These are phyloP conservation scores for Xestia ashworthii DNA, from an alignment of 2,888 invertebrate genomes.

Conservation along the genomic window DNA sequence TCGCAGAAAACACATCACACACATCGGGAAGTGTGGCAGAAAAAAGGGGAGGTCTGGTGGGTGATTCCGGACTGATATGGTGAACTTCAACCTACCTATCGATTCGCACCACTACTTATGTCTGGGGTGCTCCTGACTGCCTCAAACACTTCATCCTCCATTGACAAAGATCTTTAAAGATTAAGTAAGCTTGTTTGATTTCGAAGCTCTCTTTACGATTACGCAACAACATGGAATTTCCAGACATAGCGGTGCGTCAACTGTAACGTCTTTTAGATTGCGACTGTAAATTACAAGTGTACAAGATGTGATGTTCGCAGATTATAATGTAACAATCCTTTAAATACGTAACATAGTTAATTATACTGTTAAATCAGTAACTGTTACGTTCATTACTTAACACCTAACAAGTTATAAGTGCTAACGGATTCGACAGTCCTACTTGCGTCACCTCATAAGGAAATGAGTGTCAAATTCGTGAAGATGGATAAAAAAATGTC, in stretches of 20 bases:
- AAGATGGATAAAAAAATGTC: slow-evolving; percentile 12
- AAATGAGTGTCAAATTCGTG: slow-evolving; percentile 28
- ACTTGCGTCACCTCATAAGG: slow-evolving; percentile 23
- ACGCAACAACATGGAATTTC: not conserved
- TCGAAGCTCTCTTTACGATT: not conserved
- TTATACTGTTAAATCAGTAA: slow-evolving; percentile 22
- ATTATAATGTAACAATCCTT: slow-evolving; percentile 39
- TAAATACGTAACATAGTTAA: slow-evolving; percentile 27
- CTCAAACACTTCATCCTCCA: not conserved
- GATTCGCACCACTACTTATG: not conserved
- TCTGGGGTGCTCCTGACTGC: no score
- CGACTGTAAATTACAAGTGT: slow-evolving; percentile 9
- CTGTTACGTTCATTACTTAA: slow-evolving; percentile 38
- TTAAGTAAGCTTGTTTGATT: not conserved
- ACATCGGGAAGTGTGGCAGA: no score
- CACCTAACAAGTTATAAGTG: slow-evolving; percentile 24
- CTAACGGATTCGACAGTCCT: slow-evolving; percentile 21
- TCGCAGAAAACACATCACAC: no score
- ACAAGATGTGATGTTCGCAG: slow-evolving; percentile 20
- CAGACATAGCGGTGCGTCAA: not conserved
- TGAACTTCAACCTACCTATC: not conserved
- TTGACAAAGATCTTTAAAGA: not conserved
- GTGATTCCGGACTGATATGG: no score
- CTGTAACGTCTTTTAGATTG: slow-evolving; percentile 1
- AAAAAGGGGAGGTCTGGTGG: no score